Evolutionary conservation across 2,888 invertebrate species (phyloP).

Genomic region (Mythimna ferrago): DNA sequence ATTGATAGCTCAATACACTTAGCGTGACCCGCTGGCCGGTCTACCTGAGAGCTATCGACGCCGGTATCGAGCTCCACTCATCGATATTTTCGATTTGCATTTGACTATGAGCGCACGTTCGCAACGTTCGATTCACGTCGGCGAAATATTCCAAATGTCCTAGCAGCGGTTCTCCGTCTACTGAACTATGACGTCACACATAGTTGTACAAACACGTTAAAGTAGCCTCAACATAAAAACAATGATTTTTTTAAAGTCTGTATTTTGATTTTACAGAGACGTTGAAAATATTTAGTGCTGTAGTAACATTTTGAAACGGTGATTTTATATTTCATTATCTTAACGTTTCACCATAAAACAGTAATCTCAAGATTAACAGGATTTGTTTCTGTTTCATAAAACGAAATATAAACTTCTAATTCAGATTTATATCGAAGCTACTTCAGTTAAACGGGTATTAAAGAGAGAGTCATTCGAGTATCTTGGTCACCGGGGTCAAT

Average conservation of each 20-base stretch:
- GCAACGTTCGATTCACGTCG: background rate
- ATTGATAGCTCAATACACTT: slow-evolving; percentile 26
- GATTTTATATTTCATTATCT: slow-evolving; percentile 6
- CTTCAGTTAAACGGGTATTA: slow-evolving; percentile 26
- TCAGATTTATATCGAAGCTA: background rate
- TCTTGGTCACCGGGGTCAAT: slow-evolving; percentile 6
- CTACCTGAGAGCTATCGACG: slow-evolving; percentile 32
- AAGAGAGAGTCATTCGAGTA: slow-evolving; percentile 28
- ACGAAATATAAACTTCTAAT: background rate
- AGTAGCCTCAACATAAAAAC: background rate
- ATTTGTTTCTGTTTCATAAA: background rate
- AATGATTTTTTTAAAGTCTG: background rate
- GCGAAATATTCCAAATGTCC: slow-evolving; percentile 35
- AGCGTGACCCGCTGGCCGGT: slow-evolving; percentile 10
- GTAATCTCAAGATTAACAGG: slow-evolving; percentile 4
- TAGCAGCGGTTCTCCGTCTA: background rate
- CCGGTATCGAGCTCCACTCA: slow-evolving; percentile 9
- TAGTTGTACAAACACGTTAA: background rate
- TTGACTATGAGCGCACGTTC: slow-evolving; percentile 22
- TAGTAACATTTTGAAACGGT: background rate
- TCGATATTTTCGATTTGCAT: slow-evolving; percentile 49
- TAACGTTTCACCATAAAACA: slow-evolving; percentile 5
- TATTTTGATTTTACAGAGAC: slow-evolving; percentile 3
- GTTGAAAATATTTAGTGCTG: background rate
- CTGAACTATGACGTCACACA: slow-evolving; percentile 6